phyloP scores from a whole-genome alignment of 2,113 vertebrate species.

The Rhea pennata region DNA sequence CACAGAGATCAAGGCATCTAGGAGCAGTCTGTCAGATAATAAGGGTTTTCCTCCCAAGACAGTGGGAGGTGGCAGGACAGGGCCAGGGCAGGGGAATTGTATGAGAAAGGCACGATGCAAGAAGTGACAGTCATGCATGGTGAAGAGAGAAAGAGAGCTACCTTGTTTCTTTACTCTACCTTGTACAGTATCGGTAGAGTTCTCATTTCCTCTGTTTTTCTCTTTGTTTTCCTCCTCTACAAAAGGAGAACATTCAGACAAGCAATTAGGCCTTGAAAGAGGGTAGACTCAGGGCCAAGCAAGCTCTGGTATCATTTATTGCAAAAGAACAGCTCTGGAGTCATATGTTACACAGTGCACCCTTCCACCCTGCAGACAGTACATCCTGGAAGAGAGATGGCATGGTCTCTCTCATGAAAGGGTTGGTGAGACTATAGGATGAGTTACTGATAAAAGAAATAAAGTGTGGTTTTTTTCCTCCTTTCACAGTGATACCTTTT shows the following conservation, averaged over 20 bases:
- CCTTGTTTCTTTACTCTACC: constrained; percentile 59
- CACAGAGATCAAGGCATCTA: not conserved
- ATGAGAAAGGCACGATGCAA: constrained; percentile 32
- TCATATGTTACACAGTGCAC: not conserved
- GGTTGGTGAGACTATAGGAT: not conserved
- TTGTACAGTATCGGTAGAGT: constrained; percentile 67
- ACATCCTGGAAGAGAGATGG: not conserved
- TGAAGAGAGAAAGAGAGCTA: not conserved
- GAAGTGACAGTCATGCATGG: constrained; percentile 13
- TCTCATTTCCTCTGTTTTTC: constrained; percentile 73
- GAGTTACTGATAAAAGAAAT: not conserved
- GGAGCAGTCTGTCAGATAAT: not conserved
- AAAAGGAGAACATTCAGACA: not conserved
- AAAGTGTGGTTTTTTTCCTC: not conserved
- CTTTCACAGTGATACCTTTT: not conserved
- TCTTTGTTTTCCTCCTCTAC: constrained; percentile 81
- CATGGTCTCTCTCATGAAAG: not conserved
- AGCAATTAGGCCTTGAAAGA: not conserved
- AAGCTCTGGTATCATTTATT: not conserved
- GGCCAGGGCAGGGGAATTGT: not conserved
- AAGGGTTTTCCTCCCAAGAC: not conserved
- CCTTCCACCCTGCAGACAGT: not conserved
- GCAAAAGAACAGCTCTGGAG: not conserved
- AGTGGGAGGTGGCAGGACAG: not conserved
- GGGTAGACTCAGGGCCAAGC: not conserved